Percentiles rank a stretch among this genome's conserved stretches.
These are phyloP conservation scores for Passerina amoena DNA, from an alignment of 2,113 vertebrate genomes.

Conservation along the genomic window DNA sequence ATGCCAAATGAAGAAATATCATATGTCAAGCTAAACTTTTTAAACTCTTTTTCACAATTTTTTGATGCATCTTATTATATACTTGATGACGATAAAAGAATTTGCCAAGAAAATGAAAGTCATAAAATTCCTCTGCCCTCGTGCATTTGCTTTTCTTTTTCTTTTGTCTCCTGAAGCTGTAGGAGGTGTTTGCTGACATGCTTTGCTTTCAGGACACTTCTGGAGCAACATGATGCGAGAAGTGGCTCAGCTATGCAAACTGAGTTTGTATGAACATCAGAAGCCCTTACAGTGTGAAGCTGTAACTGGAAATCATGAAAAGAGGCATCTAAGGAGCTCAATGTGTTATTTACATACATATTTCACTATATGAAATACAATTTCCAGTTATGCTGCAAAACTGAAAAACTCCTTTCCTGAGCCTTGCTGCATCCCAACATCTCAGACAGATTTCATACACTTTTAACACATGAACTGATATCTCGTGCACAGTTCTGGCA, in stretches of 20 bases:
- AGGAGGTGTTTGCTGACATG: slow-evolving; percentile 38
- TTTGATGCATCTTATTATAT: neutral
- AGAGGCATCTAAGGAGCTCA: neutral
- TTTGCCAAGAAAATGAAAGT: slow-evolving; percentile 46
- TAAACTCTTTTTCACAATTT: slow-evolving; percentile 5
- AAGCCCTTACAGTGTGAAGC: neutral
- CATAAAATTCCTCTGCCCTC: slow-evolving; percentile 7
- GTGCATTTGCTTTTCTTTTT: slow-evolving; percentile 25
- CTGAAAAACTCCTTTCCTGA: neutral
- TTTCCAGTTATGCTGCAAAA: neutral
- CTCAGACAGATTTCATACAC: neutral
- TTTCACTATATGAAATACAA: neutral
- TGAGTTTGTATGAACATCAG: neutral
- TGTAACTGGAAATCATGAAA: neutral
- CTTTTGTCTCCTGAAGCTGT: neutral
- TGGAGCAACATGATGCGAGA: neutral
- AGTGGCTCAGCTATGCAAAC: slow-evolving; percentile 17
- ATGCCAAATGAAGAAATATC: slow-evolving; percentile 28
- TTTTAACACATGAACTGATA: neutral
- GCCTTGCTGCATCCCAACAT: neutral
- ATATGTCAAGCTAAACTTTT: slow-evolving; percentile 35
- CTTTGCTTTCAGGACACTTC: slow-evolving; percentile 12
- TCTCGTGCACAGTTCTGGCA: neutral
- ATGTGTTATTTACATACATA: neutral
- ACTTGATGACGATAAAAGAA: neutral